Evolutionary conservation across 2,888 invertebrate species (phyloP), one percentile per base, ranked within the genome.

Genomic region (Myathropa florea): DNA sequence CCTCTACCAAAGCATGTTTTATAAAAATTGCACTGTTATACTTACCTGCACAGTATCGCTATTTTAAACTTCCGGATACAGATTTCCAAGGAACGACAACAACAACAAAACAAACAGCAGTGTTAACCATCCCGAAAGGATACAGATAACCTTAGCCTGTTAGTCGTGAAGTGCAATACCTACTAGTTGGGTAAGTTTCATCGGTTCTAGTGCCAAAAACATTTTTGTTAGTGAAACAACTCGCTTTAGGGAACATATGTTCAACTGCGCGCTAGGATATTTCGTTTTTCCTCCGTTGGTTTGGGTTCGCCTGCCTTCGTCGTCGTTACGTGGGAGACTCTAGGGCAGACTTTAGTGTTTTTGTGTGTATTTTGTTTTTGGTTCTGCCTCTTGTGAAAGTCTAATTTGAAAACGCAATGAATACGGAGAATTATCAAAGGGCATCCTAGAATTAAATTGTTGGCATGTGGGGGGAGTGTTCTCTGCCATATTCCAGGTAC

Each of bases 1-100:
- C 1, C 57, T 24, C 75, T 55, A 75, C 61, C 55, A 46, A 61
- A 65, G 63, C 72, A 76, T 73, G 68, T 73, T 85, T 77, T 30
- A 73, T 73, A 46, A 46, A 46, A 61, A 68, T 33, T 82, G 77
- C 82, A 82, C 64, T 82, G 21, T 61, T 73, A 72, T 84, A 71
- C 46, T 46, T 18, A 46, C 65, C 72, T 77, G 81, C 76, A 85
- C 61, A 77, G 72, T 61, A 46, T 72, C 57, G 70, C 46, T 72
- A 70, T 61, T 61, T 46, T 24, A 23, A 24, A 64, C 76, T 77
- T 85, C 81, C 84, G 81, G 72, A 81, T 77, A 68, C 46, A 77
- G 67, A 71, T 65, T 63, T 79, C 33, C 57, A 33, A 81, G 33
- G 18, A 26, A 55, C 18, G 68, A 12, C 10, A 21, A 28, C 76